Percentiles rank a stretch among this genome's conserved stretches.
Evolutionary conservation across 2,888 invertebrate species (phyloP).

Genomic region (Yponomeuta malinellus): DNA sequence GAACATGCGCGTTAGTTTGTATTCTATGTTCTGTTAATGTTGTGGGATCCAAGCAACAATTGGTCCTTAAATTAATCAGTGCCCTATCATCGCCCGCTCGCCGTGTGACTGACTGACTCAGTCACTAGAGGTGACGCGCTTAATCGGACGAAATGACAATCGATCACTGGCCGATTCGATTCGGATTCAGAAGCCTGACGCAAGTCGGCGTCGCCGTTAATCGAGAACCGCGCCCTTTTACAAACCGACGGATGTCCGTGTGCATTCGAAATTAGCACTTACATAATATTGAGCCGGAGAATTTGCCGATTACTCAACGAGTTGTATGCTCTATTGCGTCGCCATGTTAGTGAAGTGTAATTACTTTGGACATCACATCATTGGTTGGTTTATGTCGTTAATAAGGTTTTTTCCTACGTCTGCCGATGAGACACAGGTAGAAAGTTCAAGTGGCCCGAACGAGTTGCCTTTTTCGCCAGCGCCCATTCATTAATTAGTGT

Average conservation of each 20-base stretch:
- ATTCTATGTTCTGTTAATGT: background rate
- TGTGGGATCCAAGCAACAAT: background rate
- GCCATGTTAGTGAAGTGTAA: conserved; percentile 12
- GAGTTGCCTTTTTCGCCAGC: background rate
- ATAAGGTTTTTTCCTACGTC: background rate
- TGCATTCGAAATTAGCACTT: conserved; percentile 30
- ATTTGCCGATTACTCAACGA: conserved; percentile 19
- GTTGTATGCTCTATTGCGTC: conserved; percentile 19
- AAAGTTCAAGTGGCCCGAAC: conserved; percentile 9
- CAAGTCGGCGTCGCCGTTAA: conserved; percentile 18
- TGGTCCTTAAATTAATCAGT: too few species aligned
- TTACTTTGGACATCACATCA: conserved; percentile 13
- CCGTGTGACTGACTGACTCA: background rate
- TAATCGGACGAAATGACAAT: background rate
- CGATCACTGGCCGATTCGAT: background rate
- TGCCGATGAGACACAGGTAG: conserved; percentile 4
- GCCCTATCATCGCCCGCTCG: background rate
- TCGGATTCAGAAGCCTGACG: conserved; percentile 1
- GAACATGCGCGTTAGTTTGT: too few species aligned
- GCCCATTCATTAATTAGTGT: background rate
- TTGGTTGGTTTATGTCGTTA: conserved; percentile 7
- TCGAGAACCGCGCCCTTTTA: conserved; percentile 30
- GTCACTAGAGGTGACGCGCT: background rate
- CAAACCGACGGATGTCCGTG: conserved; percentile 33
- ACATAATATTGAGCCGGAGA: conserved; percentile 25